These are phyloP conservation scores for Tyto alba DNA, from an alignment of 2,113 vertebrate genomes.

Conservation along the genomic window DNA sequence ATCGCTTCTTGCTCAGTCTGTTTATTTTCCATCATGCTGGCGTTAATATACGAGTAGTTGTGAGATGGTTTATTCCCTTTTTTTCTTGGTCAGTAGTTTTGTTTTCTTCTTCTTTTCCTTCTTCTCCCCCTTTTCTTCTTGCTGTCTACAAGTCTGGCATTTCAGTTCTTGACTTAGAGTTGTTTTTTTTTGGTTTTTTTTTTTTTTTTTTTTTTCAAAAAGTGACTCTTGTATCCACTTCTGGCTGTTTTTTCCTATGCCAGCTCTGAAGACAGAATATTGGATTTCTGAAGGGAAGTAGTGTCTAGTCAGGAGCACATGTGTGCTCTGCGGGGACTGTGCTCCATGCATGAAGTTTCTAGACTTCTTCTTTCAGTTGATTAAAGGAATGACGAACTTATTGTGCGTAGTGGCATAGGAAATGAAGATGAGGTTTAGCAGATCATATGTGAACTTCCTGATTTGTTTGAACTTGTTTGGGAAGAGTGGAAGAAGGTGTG, in stretches of 20 bases:
- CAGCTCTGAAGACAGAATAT: background rate
- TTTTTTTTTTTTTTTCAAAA: background rate
- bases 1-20: background rate
- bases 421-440: background rate
- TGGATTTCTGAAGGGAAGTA: background rate
- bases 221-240: background rate
- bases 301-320: background rate
- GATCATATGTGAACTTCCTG: background rate
- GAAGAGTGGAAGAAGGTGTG: background rate
- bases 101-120: background rate
- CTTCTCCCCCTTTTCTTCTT: background rate
- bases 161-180: background rate
- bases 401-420: background rate
- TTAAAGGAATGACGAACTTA: background rate
- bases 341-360: background rate
- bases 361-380: background rate
- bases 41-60: background rate
- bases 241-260: background rate
- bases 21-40: background rate
- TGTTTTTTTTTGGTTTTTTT: background rate
- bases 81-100: background rate
- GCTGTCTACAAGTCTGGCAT: background rate
- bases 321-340: background rate
- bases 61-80: background rate
- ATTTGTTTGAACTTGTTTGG: background rate